Evolutionary conservation across 2,888 invertebrate genomes (phyloP), one percentile per base, ranked within the genome.

Genomic region (Rhingia rostrata): DNA sequence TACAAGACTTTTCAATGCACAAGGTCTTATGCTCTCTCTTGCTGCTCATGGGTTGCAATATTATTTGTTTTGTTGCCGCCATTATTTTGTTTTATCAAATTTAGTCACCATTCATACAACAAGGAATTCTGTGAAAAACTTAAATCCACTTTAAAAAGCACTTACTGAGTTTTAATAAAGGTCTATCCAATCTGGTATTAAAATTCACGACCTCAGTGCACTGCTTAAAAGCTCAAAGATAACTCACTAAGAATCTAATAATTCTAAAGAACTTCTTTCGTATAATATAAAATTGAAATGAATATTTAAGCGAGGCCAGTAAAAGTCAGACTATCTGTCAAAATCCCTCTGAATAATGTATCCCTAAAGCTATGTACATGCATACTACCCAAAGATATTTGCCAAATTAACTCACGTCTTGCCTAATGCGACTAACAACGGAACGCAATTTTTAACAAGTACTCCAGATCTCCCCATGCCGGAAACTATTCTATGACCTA

Each of bases 371-470:
- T 9, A 22, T 22, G 22, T 22, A 2, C 22, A 22, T 22, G 22
- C 30, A 9, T 39, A 12, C 14, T n/a, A 39, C n/a, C 22, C 35
- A 39, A 32, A 70, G 14, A 43, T 51, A 32, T 43, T 70, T 53
- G 35, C 30, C 35, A 79, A 77, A 70, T 79, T 70, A 72, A 47
- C 64, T 79, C 70, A 79, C 78, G 70, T 79, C 51, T 51, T 47
- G 32, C 33, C 39, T 64, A 33, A 69, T 45, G 30, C 53, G 12
- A 37, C 53, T 47, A 51, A 35, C 51, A 79, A 70, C 41, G 7
- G 10, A 37, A 60, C 37, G 58, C 43, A 51, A 60, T 75, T 51
- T 75, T 51, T 60, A 51, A 67, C 41, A 58, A 47, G 30, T 12
- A 22, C 22, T 9, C 7, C 14, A 66, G n/a, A 37, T 30, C 30